Base-by-base conservation (phyloP, 2,888 invertebrate genomes). In the Myathropa florea region DNA sequence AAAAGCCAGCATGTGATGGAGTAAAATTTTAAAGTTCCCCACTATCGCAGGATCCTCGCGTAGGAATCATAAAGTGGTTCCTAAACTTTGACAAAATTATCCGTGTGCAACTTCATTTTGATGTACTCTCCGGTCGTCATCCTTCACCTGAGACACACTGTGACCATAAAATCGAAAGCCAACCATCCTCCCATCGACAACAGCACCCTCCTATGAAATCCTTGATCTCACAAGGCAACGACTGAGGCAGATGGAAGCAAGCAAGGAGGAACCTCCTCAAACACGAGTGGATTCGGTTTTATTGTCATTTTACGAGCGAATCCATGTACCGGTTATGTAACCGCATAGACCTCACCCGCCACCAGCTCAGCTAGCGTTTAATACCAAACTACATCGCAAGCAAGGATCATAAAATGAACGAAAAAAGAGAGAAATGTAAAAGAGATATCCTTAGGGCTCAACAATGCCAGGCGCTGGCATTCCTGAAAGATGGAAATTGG, bases 301-400 rank as follows among this genome's bases (percentile, higher is more conserved):
- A 86, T 86, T 83, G 83, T 75, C 71, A 46, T 78, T 86, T 86
- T 83, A 86, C 86, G 86, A 86, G 78, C 82, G 70, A 83, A 83
- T 83, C 73, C 86, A 67, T 83, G 78, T 86, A 82, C 77, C 73
- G 67, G 83, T 79, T 86, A 75, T 78, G 65, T 83, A 83, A 83
- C 86, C 86, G 65, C 83, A 83, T 26, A 53, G 33, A 72, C 46
- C 30, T 2, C 23, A n/a, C n/a, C 53, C 14, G 0, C 21, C 39
- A 26, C 9, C 26, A 2, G 14, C 73, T 59, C n/a, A 39, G 23
- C 36, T 53, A 71, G 28, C 70, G 60, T 68, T 78, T 73, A 75
- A 86, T 83, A 70, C 33, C 75, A 78, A 83, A 86, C 83, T 86
- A 83, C 65, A 83, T 83, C 70, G 64, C 83, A 60, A 67, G 83